Conservation (phyloP, 1,140 invertebrate species). For the Drosophila leontia region DNA sequence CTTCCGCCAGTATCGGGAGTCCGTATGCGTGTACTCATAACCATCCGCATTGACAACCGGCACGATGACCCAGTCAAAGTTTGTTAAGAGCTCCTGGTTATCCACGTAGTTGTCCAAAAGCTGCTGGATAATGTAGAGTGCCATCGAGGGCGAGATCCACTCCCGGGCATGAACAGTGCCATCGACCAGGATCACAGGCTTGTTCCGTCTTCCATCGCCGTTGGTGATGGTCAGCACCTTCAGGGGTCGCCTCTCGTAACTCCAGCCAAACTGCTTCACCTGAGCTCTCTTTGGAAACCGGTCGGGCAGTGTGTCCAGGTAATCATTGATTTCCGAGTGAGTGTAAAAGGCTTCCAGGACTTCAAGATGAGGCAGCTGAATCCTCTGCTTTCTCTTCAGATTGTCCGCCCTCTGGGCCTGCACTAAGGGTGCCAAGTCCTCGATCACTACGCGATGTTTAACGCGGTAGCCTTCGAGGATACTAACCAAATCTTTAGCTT, state of each 20-base stretch:
- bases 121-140: constrained; percentile 88
- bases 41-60: constrained; percentile 87
- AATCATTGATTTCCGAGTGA: constrained; percentile 85
- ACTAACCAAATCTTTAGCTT: constrained; percentile 51
- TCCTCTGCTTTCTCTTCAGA: constrained; percentile 25
- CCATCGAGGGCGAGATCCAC: constrained; percentile 89
- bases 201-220: constrained; percentile 73
- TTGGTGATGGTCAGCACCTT: constrained; percentile 86
- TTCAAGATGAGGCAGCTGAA: constrained; percentile 47
- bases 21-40: constrained; percentile 75
- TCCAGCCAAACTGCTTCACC: constrained; percentile 85
- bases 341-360: constrained; percentile 64
- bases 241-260: constrained; percentile 86
- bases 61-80: constrained; percentile 87
- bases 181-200: constrained; percentile 87
- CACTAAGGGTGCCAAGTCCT: constrained; percentile 66
- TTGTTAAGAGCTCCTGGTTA: constrained; percentile 82
- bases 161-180: constrained; percentile 89
- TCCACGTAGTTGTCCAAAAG: constrained; percentile 86
- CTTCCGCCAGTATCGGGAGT: constrained; percentile 86
- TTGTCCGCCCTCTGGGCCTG: constrained; percentile 53
- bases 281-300: constrained; percentile 84
- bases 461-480: constrained; percentile 46
- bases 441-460: constrained; percentile 66
- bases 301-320: constrained; percentile 85